These are phyloP conservation scores for Rousettus madagascariensis DNA, from an alignment of 2,797 vertebrate species.

Conservation along the genomic window DNA sequence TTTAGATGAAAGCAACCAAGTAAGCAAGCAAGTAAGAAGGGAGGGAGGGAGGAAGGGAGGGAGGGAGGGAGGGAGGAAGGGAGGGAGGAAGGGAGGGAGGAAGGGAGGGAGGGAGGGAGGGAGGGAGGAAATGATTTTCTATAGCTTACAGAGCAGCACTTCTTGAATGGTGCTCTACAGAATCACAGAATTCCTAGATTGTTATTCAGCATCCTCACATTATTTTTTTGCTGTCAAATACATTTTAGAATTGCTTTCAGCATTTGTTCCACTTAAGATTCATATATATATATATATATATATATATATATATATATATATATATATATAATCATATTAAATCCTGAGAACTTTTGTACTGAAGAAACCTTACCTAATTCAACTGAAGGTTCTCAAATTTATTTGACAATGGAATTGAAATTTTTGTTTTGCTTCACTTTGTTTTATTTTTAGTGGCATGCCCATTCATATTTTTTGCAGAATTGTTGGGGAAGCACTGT, in stretches of 20 bases:
- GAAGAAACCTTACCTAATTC: neutral
- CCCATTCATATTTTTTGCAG: neutral
- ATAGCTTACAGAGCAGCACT: neutral
- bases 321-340: slow-evolving; percentile 1
- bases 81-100: no score
- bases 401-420: neutral
- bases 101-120: no score
- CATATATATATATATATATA: neutral
- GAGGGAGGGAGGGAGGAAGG: no score
- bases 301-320: neutral
- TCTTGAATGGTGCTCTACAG: neutral
- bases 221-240: neutral
- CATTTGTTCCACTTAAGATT: neutral
- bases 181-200: neutral
- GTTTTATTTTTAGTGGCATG: neutral
- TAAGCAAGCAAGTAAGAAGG: no score
- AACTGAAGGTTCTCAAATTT: neutral
- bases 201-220: neutral
- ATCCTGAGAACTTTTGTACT: neutral
- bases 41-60: no score
- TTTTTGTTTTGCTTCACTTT: neutral
- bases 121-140: neutral
- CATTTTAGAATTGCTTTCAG: neutral
- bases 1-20: neutral
- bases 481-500: neutral